A percentile compares a stretch with the other conserved stretches of the same genome.
Conservation (phyloP, 53 echinoderm and acorn worm genomes). For the Temnopleurus reevesii region DNA sequence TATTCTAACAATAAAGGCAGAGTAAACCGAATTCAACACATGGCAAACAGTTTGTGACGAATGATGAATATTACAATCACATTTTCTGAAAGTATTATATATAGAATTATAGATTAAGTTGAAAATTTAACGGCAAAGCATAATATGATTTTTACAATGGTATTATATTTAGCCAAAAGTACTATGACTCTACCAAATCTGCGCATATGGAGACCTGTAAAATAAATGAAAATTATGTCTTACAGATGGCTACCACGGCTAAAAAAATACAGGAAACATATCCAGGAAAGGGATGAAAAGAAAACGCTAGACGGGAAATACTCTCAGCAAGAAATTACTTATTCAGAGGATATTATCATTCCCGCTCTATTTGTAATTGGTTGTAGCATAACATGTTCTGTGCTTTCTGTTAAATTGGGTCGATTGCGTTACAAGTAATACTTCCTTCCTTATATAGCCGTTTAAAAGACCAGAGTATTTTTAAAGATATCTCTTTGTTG, state of each 20-base stretch:
- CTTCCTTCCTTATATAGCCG: conserved; percentile 14
- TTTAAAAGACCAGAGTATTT: no score
- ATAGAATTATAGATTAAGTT: no score
- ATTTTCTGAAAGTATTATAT: no score
- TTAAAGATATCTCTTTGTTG: no score
- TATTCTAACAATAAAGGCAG: no score
- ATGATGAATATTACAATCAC: no score
- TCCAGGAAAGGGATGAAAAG: neutral
- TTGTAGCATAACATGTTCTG: no score
- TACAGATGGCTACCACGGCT: neutral
- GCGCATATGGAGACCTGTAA: conserved; percentile 1
- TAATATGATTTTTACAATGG: no score
- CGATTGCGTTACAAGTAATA: neutral
- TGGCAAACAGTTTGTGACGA: no score
- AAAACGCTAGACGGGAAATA: neutral
- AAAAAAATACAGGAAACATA: conserved; percentile 2
- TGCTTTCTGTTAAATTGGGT: neutral
- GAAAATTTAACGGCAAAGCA: no score
- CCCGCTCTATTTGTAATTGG: conserved; percentile 2
- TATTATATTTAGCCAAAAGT: neutral
- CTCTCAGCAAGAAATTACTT: conserved; percentile 1
- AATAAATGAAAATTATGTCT: neutral
- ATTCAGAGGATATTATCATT: conserved; percentile 15
- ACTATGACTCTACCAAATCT: neutral
- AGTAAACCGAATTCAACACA: no score